Evolutionary conservation across 2,113 vertebrate species (phyloP), one percentile per base, ranked within the genome.

Genomic region (Casuarius casuarius): DNA sequence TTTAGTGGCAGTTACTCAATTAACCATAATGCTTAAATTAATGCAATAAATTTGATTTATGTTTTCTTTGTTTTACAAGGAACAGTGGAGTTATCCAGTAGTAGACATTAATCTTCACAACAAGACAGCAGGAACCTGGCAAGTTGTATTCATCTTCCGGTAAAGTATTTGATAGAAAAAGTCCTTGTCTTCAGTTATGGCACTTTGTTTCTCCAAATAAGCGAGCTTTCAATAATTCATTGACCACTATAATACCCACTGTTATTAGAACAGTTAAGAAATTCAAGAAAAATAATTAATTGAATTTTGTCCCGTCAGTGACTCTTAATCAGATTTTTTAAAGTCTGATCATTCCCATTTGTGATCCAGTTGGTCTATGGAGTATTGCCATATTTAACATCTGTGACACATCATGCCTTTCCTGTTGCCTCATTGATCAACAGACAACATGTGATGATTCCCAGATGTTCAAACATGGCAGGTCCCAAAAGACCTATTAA

Each of bases 391-490:
- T 49, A 81, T 94, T 96, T 82, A 83, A 94, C 97, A 97, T 97
- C 97, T 98, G 97, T 96, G 97, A 97, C 91, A 88, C 93, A 98
- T 98, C 97, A 96, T 31, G 89, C 68, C 95, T 95, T 97, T 95
- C 96, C 94, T 96, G 96, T 98, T 97, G 94, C 97, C 96, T 97
- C 98, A 97, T 66, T 82, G 93, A 94, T 93, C 95, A 93, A 93
- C 95, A 95, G 95, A 95, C 92, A 88, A 93, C 71, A 91, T 94
- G 63, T 90, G 96, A 97, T 97, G 96, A 96, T 96, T 97, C 95
- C 97, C 97, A 98, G 97, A 98, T 97, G 97, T 95, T 95, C 79
- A 81, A 75, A 93, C 84, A 86, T 2, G 84, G 95, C 94, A 94
- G 84, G 84, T 96, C 96, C 93, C 95, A 78, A 89, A 93, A 79